Conservation (phyloP, 2,113 vertebrate genomes). For the Malaclemys terrapin region DNA sequence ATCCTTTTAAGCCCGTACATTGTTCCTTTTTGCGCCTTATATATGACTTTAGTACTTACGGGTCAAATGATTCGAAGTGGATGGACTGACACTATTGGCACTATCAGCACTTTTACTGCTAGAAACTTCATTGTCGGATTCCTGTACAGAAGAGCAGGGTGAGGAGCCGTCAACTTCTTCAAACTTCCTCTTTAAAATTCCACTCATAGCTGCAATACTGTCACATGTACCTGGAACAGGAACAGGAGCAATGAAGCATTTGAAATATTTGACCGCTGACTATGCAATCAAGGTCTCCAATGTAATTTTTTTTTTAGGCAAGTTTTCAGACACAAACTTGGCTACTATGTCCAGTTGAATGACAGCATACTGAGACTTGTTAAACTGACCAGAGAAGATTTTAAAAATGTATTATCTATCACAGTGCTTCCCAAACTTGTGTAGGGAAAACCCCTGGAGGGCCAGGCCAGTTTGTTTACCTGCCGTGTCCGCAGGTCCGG, state of each 20-base stretch:
- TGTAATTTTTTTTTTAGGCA: background rate
- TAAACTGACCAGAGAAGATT: slow-evolving; percentile 12
- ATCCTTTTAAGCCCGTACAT: background rate
- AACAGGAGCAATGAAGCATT: slow-evolving; percentile 55
- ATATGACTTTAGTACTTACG: slow-evolving; percentile 78
- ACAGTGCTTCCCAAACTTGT: too few relatives aligned
- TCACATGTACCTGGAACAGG: slow-evolving; percentile 79
- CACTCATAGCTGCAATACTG: slow-evolving; percentile 84
- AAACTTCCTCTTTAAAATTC: slow-evolving; percentile 96
- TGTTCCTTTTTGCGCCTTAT: background rate
- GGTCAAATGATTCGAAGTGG: slow-evolving; percentile 84
- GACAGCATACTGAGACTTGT: background rate
- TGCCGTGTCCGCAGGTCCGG: too few relatives aligned
- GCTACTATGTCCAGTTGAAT: background rate
- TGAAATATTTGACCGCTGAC: slow-evolving; percentile 62
- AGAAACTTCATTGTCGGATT: slow-evolving; percentile 91
- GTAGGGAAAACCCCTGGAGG: too few relatives aligned
- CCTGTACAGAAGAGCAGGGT: slow-evolving; percentile 87
- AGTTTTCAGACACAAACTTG: background rate
- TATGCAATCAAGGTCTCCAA: slow-evolving; percentile 74
- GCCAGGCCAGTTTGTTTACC: too few relatives aligned
- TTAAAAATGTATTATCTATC: background rate
- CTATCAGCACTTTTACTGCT: slow-evolving; percentile 92
- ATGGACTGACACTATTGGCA: slow-evolving; percentile 89
- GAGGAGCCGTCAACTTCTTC: slow-evolving; percentile 91